These are phyloP conservation scores for Quadroppia sp. DNA, from an alignment of 2,888 invertebrate genomes.

Conservation along the genomic window DNA sequence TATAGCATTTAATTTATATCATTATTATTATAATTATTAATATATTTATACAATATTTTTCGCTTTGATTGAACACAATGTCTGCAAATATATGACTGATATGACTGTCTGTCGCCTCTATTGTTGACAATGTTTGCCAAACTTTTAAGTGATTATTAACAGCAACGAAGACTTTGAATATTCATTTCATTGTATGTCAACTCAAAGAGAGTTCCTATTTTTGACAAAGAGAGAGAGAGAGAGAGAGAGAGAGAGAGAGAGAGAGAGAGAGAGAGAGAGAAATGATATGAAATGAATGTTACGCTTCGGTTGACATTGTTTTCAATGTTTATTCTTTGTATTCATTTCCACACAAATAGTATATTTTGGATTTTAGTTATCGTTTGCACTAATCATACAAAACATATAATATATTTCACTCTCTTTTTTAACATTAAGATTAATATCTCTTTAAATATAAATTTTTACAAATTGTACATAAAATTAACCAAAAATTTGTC, in stretches of 20 bases:
- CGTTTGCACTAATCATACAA: no score
- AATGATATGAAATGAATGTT: conserved; percentile 18
- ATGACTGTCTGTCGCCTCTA: neutral
- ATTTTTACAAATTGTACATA: no score
- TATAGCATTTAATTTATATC: neutral
- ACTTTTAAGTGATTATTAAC: conserved; percentile 23
- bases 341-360: neutral
- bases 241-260: neutral
- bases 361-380: neutral
- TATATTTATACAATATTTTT: neutral
- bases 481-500: no score
- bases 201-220: neutral
- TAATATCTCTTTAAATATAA: no score
- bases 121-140: conserved; percentile 27
- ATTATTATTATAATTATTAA: neutral
- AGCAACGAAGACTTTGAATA: conserved; percentile 8
- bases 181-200: conserved; percentile 22
- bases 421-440: no score
- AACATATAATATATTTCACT: no score
- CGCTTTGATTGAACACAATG: neutral
- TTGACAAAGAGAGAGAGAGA: neutral
- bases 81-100: neutral
- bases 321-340: conserved; percentile 28
- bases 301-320: conserved; percentile 13
- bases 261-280: neutral